phyloP scores from a whole-genome alignment of 2,797 vertebrate species.

The Manis crassicaudata region DNA sequence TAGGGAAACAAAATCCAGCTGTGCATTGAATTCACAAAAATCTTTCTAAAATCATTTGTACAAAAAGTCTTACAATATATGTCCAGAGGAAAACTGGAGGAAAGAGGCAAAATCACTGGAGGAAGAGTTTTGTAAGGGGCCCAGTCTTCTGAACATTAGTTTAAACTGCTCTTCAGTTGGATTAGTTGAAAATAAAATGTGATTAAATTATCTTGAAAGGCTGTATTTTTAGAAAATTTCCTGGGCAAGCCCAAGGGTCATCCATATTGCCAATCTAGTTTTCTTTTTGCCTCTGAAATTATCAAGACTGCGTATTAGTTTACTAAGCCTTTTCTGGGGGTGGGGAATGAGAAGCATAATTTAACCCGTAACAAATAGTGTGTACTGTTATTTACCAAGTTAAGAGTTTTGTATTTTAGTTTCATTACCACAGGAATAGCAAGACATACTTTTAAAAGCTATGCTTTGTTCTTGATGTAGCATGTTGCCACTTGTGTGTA shows the following conservation, averaged over 20 bases:
- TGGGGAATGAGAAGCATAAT: fast-evolving
- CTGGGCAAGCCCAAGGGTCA: not conserved
- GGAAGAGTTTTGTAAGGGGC: not conserved
- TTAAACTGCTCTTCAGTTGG: not conserved
- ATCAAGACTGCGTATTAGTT: not conserved
- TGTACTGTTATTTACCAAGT: not conserved
- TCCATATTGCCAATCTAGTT: not conserved
- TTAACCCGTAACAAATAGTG: not conserved
- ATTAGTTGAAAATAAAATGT: constrained; percentile 44
- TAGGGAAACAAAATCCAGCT: constrained; percentile 13
- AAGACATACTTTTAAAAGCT: not conserved
- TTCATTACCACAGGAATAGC: not conserved
- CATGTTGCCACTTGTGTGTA: not conserved
- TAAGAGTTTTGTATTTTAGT: not conserved
- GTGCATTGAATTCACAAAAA: constrained; percentile 30
- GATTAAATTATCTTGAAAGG: constrained; percentile 35
- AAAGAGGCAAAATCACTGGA: not conserved
- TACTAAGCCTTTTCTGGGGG: not conserved
- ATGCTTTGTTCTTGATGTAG: not conserved
- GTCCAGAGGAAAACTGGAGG: not conserved
- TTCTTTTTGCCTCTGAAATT: constrained; percentile 37
- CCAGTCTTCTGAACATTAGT: not conserved
- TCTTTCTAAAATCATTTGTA: constrained; percentile 15
- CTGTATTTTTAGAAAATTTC: not conserved
- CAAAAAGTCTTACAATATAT: not conserved